Conservation (phyloP, 1,140 invertebrate genomes). For the Phthorimaea operculella region DNA sequence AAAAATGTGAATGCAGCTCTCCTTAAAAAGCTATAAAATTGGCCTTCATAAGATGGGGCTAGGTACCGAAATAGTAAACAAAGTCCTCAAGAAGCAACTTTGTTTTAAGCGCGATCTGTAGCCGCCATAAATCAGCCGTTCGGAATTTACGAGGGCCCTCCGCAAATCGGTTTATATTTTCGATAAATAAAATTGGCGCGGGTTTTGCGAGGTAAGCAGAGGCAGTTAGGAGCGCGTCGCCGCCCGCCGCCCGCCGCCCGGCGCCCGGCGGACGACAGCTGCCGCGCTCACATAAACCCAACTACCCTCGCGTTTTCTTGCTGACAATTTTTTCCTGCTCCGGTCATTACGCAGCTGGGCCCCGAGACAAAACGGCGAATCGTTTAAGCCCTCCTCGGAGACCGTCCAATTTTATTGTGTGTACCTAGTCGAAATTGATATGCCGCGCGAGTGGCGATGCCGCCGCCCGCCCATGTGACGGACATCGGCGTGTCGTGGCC, state of each 20-base stretch:
- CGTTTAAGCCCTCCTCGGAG: slow-evolving; percentile 66
- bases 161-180: slow-evolving; percentile 67
- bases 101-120: slow-evolving; percentile 52
- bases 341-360: slow-evolving; percentile 65
- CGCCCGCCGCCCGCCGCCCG: slow-evolving; percentile 31
- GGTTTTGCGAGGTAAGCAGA: slow-evolving; percentile 66
- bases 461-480: slow-evolving; percentile 37
- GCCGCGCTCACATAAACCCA: slow-evolving; percentile 61
- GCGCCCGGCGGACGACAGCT: slow-evolving; percentile 48
- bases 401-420: slow-evolving; percentile 67
- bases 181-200: slow-evolving; percentile 68
- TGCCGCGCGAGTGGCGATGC: slow-evolving; percentile 47
- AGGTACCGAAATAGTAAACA: neutral
- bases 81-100: slow-evolving; percentile 48
- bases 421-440: slow-evolving; percentile 66
- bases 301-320: slow-evolving; percentile 66
- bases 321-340: slow-evolving; percentile 66
- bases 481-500: slow-evolving; percentile 22
- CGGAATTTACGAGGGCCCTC: slow-evolving; percentile 58
- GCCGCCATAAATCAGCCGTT: slow-evolving; percentile 60
- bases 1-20: neutral
- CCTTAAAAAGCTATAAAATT: neutral
- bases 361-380: slow-evolving; percentile 67
- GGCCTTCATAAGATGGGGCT: neutral
- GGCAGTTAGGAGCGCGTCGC: slow-evolving; percentile 60